Evolutionary conservation across 2,113 vertebrate genomes (phyloP), one percentile per base, ranked within the genome.

Genomic region (Etheostoma spectabile): DNA sequence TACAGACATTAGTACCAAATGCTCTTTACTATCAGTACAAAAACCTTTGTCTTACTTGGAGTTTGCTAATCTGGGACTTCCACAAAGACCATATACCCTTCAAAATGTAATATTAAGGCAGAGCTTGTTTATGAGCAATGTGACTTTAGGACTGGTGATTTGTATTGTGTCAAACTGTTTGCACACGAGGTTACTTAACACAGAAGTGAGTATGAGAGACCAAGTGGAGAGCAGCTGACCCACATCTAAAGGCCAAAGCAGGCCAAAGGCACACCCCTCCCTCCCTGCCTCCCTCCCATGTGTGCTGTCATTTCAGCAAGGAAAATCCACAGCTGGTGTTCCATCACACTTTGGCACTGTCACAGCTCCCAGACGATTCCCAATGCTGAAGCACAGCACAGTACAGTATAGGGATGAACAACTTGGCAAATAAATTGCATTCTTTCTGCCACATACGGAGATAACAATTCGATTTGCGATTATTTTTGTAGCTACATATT

Each of bases 281-380:
- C 53, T 18, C 35, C 49, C 71, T 18, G 38, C 38, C 38, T 55
- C n/a, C 61, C 53, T 19, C 52, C 61, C 70, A 35, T 11, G 65
- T 38, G 38, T 70, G 24, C 74, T 59, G 77, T 82, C 30, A 60
- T 59, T 56, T 66, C 68, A 86, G 60, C 56, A 38, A 38, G 71
- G 30, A 80, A 80, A 77, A 74, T 75, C 79, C 64, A 74, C 83
- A 85, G 83, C 81, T 87, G 79, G 16, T 66, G 14, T 83, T 77
- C 76, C 61, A 59, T 78, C 87, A 80, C 75, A 61, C 57, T 60
- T 45, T 85, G 62, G 57, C 84, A 27, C n/a, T 2, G 15, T 42
- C 48, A 48, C 53, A 38, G n/a, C 71, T 77, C 35, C 49, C 45
- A 64, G 15, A 71, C 49, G 53, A 55, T 5, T 16, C 6, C 33